phyloP scores from a whole-genome alignment of 2,113 vertebrate genomes.

The zebrafish (Danio rerio) region DNA sequence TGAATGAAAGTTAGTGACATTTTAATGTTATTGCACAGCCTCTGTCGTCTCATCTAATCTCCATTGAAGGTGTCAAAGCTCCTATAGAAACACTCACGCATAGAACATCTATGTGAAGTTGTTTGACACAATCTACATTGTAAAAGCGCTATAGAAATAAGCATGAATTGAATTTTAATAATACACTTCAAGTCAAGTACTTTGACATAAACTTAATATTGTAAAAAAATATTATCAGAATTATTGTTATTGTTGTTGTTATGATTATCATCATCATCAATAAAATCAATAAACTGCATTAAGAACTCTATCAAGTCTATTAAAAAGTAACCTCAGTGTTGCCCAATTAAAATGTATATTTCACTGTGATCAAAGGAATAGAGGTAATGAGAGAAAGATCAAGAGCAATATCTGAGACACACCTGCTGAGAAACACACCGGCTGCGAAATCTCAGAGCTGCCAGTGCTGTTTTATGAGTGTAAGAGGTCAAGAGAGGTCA shows the following conservation, averaged over 20 bases:
- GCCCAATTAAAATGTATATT: background rate
- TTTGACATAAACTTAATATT: too few relatives aligned
- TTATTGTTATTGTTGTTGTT: background rate
- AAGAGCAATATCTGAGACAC: background rate
- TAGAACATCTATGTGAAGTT: too few relatives aligned
- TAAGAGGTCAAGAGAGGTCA: constrained; percentile 6
- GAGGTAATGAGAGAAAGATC: background rate
- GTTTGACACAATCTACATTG: too few relatives aligned
- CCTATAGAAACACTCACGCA: too few relatives aligned
- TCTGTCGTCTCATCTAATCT: too few relatives aligned
- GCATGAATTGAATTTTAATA: too few relatives aligned
- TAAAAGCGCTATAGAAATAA: too few relatives aligned
- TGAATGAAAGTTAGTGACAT: too few relatives aligned
- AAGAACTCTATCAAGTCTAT: background rate
- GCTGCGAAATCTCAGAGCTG: background rate
- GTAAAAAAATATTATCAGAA: background rate
- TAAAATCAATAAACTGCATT: background rate
- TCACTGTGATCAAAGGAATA: constrained; percentile 11
- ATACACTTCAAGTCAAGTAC: too few relatives aligned
- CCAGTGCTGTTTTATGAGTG: background rate
- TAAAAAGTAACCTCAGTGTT: background rate
- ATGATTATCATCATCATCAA: background rate
- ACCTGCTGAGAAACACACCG: constrained; percentile 2
- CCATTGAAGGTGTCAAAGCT: too few relatives aligned
- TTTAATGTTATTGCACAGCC: too few relatives aligned